Base-by-base conservation (phyloP, 2,113 vertebrate genomes). In the Microcebus jonahi region DNA sequence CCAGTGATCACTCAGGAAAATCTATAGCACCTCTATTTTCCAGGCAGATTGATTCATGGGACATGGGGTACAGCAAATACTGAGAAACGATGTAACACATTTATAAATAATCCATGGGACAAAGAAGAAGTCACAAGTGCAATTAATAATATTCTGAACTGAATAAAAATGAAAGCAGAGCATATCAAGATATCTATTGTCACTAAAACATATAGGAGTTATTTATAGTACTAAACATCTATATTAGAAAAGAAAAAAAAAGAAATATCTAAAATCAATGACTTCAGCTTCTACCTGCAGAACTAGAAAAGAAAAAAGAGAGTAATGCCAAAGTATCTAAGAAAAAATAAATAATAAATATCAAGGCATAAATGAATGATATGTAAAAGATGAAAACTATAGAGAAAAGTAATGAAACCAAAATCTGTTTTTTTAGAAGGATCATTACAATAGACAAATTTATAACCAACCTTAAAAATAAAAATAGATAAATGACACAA, bases 331-430 rank as follows among this genome's bases (percentile, higher is more conserved):
- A 87, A 48, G 2, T 48, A 8, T 31, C 0, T 36, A 96, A 45
- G 18, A 20, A 3, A 81, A 65, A 91, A n/a, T 17, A 88, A 92
- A 71, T 70, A 76, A 87, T 83, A 42, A 67, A 88, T 0, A 92
- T 73, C 3, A 63, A 71, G 84, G 63, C 9, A 45, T 11, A 84
- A 79, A 88, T 84, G 27, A 88, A 89, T 42, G 53, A 88, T 84
- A 93, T 73, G 59, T 61, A 63, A 81, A 96, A 84, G 3, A 89
- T 34, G 17, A 86, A n/a, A 57, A 57, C 12, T 88, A 59, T 95
- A 65, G 63, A 81, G 65, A 82, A 94, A 76, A 34, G 9, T 4
- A 57, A 21, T 86, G 18, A 82, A 92, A 75, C 10, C 1, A 48
- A 71, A 93, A n/a, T 42, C 13, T 67, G 7, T 83, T 93, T 87